phyloP scores from a whole-genome alignment of 2,888 invertebrate species.

The Mayetiola destructor region DNA sequence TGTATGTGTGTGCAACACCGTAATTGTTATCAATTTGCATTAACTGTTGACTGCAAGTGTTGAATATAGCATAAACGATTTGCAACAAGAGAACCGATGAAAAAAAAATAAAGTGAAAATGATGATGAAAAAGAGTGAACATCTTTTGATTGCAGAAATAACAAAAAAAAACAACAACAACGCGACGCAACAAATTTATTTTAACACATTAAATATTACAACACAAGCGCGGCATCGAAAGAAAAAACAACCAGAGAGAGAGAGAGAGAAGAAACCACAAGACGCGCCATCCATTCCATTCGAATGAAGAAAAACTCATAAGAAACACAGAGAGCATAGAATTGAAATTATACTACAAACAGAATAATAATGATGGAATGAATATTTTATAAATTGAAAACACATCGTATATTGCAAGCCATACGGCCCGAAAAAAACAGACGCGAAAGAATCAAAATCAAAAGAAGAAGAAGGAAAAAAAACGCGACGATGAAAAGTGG shows the following conservation, averaged over 20 bases:
- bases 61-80: constrained; percentile 7
- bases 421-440: too few relatives aligned
- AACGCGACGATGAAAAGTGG: background rate
- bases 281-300: too few relatives aligned
- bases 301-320: too few relatives aligned
- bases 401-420: too few relatives aligned
- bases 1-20: background rate
- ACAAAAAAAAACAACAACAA: background rate
- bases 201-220: constrained; percentile 3
- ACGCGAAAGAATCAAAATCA: too few relatives aligned
- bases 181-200: constrained; percentile 9
- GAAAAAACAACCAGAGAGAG: background rate
- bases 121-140: background rate
- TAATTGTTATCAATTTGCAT: background rate
- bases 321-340: background rate
- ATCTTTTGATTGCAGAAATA: background rate
- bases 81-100: constrained; percentile 4
- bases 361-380: constrained; percentile 12
- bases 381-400: constrained; percentile 5
- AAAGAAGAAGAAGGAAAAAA: background rate
- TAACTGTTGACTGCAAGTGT: background rate
- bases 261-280: background rate
- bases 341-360: background rate
- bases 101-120: background rate
- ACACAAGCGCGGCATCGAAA: background rate